Conservation (phyloP, 2,113 vertebrate species). For the Lontra canadensis region DNA sequence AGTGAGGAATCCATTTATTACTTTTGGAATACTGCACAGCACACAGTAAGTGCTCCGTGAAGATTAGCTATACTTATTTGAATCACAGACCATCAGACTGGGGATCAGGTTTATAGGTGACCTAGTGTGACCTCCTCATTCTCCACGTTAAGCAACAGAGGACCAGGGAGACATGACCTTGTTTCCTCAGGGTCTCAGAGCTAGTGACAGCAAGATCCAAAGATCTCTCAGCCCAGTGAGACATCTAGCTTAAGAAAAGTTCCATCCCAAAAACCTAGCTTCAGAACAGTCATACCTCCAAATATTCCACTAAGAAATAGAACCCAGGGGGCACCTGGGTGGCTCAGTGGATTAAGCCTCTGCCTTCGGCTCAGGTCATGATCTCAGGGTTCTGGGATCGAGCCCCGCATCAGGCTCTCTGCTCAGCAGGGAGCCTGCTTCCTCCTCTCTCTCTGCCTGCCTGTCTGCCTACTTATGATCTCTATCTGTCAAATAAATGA, state of each 20-base stretch:
- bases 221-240: not conserved
- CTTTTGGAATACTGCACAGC: not conserved
- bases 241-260: not conserved
- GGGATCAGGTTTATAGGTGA: not conserved
- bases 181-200: not conserved
- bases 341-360: too few species aligned
- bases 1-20: not conserved
- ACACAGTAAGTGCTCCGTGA: not conserved
- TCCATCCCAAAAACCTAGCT: not conserved
- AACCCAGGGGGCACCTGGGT: too few species aligned
- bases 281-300: not conserved
- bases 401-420: too few species aligned
- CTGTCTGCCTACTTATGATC: too few species aligned
- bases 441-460: too few species aligned
- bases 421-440: too few species aligned
- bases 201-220: not conserved
- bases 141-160: not conserved
- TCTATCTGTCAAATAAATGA: too few species aligned
- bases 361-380: too few species aligned
- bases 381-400: too few species aligned
- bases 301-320: not conserved
- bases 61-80: not conserved
- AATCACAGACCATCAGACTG: not conserved
- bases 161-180: not conserved
- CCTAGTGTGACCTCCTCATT: not conserved